phyloP scores from a whole-genome alignment of 2,113 vertebrate genomes.

The Zapornia atra region DNA sequence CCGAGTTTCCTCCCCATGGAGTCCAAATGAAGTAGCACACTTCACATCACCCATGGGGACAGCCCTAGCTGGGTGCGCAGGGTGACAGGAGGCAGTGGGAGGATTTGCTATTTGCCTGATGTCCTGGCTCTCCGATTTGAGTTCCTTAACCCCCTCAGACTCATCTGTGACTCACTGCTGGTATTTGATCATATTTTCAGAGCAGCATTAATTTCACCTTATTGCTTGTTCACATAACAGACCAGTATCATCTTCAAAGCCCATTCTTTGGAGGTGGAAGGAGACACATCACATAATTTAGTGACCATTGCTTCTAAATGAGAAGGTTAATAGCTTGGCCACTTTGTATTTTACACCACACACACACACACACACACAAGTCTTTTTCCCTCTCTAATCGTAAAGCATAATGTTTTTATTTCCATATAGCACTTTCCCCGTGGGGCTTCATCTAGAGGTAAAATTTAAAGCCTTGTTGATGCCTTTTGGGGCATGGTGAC shows the following conservation, averaged over 20 bases:
- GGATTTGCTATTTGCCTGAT: background rate
- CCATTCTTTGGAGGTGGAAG: constrained; percentile 14
- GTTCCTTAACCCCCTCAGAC: background rate
- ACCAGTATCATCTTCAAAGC: constrained; percentile 51
- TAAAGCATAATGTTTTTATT: background rate
- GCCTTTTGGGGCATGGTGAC: background rate
- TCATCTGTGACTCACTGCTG: constrained; percentile 28
- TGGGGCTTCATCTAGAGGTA: background rate
- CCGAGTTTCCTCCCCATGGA: fast-evolving
- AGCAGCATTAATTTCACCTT: constrained; percentile 53
- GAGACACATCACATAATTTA: constrained; percentile 44
- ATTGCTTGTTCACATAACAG: background rate
- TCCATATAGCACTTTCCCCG: background rate
- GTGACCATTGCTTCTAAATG: constrained; percentile 41
- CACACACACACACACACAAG: background rate
- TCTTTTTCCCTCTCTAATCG: background rate
- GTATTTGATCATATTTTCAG: constrained; percentile 47
- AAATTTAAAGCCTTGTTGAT: constrained; percentile 11
- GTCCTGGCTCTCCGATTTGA: background rate
- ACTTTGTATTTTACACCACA: constrained; percentile 2
- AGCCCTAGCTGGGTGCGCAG: background rate
- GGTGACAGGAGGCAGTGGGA: background rate
- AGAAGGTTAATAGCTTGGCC: constrained; percentile 58
- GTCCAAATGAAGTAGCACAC: background rate
- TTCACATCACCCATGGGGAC: background rate